A percentile compares a stretch with the other conserved stretches of the same genome.
phyloP scores from a whole-genome alignment of 2,888 invertebrate genomes.

The Lepidocyrtinus sp. region DNA sequence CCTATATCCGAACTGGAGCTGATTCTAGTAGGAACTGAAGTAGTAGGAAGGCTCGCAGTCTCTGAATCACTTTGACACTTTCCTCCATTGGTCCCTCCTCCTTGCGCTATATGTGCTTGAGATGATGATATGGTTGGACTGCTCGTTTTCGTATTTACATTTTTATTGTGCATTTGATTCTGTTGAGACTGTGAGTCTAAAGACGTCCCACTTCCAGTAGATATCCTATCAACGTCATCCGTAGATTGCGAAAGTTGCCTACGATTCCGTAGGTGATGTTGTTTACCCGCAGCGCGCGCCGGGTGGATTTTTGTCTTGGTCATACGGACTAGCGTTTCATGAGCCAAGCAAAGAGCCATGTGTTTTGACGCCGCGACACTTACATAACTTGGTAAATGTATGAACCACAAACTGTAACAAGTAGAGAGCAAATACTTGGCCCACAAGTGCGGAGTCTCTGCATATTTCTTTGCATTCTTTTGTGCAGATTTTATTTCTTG shows the following conservation, averaged over 20 bases:
- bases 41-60: constrained; percentile 48
- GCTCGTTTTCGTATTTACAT: constrained; percentile 37
- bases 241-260: constrained; percentile 65
- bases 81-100: constrained; percentile 30
- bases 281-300: constrained; percentile 83
- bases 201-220: constrained; percentile 68
- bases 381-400: constrained; percentile 92
- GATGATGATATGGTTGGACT: constrained; percentile 36
- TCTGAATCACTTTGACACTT: constrained; percentile 65
- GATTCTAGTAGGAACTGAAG: constrained; percentile 65
- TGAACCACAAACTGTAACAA: constrained; percentile 94
- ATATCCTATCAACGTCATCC: constrained; percentile 70
- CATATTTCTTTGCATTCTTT: constrained; percentile 80
- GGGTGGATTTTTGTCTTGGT: constrained; percentile 86
- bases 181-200: constrained; percentile 64
- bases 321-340: constrained; percentile 89
- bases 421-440: constrained; percentile 90
- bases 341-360: constrained; percentile 85
- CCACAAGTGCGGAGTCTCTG: constrained; percentile 88
- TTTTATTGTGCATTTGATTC: constrained; percentile 30
- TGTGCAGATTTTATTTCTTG: constrained; percentile 96
- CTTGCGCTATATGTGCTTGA: constrained; percentile 33
- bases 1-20: constrained; percentile 73
- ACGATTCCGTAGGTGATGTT: constrained; percentile 70
- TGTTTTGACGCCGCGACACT: constrained; percentile 80